Evolutionary conservation across 2,797 vertebrate genomes (phyloP).

Genomic region (Octomys mimax): DNA sequence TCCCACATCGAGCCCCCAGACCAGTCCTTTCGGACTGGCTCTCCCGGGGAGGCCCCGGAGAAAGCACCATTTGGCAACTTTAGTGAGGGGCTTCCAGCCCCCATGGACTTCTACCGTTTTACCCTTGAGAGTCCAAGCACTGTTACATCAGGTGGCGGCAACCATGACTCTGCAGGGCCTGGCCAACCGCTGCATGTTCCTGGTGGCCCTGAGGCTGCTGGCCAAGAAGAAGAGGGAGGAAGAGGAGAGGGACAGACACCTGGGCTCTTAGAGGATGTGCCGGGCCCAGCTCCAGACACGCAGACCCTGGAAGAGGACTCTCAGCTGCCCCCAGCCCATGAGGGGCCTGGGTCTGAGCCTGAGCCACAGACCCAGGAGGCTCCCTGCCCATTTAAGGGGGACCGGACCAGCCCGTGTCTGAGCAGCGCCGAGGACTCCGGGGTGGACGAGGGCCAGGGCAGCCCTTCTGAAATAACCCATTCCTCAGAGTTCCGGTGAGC

Average conservation of each 20-base stretch:
- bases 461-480: slow-evolving; percentile 92
- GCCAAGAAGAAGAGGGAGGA: slow-evolving; percentile 90
- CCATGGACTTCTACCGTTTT: slow-evolving; percentile 95
- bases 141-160: slow-evolving; percentile 94
- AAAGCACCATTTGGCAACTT: slow-evolving; percentile 85
- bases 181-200: slow-evolving; percentile 94
- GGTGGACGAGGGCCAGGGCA: slow-evolving; percentile 91
- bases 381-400: slow-evolving; percentile 77
- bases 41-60: slow-evolving; percentile 92
- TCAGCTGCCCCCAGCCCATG: background rate
- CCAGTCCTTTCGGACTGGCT: slow-evolving; percentile 96
- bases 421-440: slow-evolving; percentile 90
- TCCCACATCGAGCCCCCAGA: slow-evolving; percentile 79
- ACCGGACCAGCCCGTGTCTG: slow-evolving; percentile 87
- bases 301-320: background rate
- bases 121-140: slow-evolving; percentile 95
- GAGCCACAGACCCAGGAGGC: slow-evolving; percentile 41
- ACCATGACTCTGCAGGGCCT: slow-evolving; percentile 97
- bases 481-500: slow-evolving; percentile 97
- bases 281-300: background rate
- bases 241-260: slow-evolving; percentile 73
- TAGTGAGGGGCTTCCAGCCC: slow-evolving; percentile 89
- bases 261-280: slow-evolving; percentile 80
- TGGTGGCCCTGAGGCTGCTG: slow-evolving; percentile 93
- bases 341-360: background rate